Conservation (phyloP, 92 coral and sea anemone genomes). For the Blastomussa wellsi region DNA sequence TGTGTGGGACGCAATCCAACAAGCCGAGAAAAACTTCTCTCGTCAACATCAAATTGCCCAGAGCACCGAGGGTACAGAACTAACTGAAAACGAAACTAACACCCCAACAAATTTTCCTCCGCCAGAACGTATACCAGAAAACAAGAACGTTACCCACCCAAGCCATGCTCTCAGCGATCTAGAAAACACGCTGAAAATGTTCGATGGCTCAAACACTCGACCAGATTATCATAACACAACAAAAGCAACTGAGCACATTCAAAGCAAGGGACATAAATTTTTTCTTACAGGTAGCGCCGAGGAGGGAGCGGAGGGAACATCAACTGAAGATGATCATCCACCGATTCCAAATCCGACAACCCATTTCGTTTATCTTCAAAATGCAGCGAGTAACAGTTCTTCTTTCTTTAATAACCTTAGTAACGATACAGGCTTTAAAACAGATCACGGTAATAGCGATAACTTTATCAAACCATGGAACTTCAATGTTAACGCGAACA, state of each 20-base stretch:
- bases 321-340: neutral
- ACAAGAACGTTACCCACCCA: neutral
- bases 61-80: neutral
- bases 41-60: neutral
- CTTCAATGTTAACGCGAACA: neutral
- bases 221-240: neutral
- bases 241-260: neutral
- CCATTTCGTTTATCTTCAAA: neutral
- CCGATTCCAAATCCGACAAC: neutral
- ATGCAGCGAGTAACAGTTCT: neutral
- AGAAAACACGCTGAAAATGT: conserved; percentile 2
- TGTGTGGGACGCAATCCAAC: conserved; percentile 14
- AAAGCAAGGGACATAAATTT: neutral
- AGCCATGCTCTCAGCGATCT: neutral
- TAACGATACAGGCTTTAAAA: neutral
- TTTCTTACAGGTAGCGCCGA: conserved; percentile 27
- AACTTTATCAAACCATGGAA: neutral
- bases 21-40: conserved; percentile 9
- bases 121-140: neutral
- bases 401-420: neutral
- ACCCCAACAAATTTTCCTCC: neutral
- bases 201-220: neutral
- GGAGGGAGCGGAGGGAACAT: neutral
- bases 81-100: neutral
- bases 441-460: neutral